Conservation (phyloP, 2,888 invertebrate genomes). For the Pterostichus madidus region DNA sequence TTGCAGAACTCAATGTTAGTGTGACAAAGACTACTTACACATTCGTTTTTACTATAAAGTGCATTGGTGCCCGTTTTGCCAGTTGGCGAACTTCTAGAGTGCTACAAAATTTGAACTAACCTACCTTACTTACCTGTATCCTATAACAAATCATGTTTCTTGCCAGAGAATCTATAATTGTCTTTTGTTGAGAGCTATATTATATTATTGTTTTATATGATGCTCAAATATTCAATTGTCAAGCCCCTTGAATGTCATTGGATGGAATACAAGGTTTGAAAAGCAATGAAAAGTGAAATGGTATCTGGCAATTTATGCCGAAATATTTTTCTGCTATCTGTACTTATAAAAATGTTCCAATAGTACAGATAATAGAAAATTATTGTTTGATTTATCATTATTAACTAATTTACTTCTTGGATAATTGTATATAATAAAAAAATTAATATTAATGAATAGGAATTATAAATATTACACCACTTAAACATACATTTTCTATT, state of each 20-base stretch:
- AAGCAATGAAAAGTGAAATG: slow-evolving; percentile 13
- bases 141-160: slow-evolving; percentile 41
- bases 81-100: slow-evolving; percentile 32
- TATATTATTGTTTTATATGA: slow-evolving; percentile 16
- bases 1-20: slow-evolving; percentile 57
- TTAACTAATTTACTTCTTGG: slow-evolving; percentile 11
- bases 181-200: slow-evolving; percentile 40
- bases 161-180: slow-evolving; percentile 45
- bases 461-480: slow-evolving; percentile 22
- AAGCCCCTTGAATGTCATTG: background rate
- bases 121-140: slow-evolving; percentile 46
- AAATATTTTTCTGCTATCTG: slow-evolving; percentile 3
- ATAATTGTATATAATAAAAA: slow-evolving; percentile 28
- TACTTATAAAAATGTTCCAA: background rate
- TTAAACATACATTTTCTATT: slow-evolving; percentile 6
- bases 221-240: slow-evolving; percentile 32
- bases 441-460: slow-evolving; percentile 14
- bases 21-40: slow-evolving; percentile 25
- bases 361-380: background rate
- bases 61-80: slow-evolving; percentile 37
- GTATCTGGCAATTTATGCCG: background rate
- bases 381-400: slow-evolving; percentile 43
- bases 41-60: slow-evolving; percentile 49
- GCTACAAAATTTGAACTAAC: slow-evolving; percentile 46
- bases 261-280: slow-evolving; percentile 15